Evolutionary conservation across 2,797 vertebrate genomes (phyloP).

Genomic region (Siniperca obscura): DNA sequence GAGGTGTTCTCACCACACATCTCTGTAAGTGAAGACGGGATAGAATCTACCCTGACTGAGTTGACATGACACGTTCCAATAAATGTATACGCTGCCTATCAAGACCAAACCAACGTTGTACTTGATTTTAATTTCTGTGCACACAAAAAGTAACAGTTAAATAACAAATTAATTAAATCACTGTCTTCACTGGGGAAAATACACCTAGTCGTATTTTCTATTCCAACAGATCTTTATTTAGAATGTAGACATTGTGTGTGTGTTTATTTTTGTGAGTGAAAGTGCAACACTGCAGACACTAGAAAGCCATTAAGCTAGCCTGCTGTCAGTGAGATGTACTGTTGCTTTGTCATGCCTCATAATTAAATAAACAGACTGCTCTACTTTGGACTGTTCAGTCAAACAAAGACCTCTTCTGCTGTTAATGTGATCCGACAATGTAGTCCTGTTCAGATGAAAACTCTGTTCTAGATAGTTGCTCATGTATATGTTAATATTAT

Average conservation of each 20-base stretch:
- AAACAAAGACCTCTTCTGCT: conserved; percentile 48
- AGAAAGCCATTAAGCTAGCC: conserved; percentile 60
- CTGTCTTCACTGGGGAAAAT: conserved; percentile 44
- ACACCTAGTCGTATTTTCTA: conserved; percentile 55
- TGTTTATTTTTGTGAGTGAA: conserved; percentile 60
- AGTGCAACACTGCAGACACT: conserved; percentile 57
- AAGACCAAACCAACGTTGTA: neutral
- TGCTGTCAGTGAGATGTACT: conserved; percentile 63
- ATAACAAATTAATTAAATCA: conserved; percentile 41
- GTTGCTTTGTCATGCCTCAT: conserved; percentile 65
- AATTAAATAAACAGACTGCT: conserved; percentile 66
- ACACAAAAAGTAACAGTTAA: conserved; percentile 36
- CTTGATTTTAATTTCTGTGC: conserved; percentile 30
- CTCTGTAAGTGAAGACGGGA: conserved; percentile 6
- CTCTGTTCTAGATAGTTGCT: conserved; percentile 40
- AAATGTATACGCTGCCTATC: conserved; percentile 11
- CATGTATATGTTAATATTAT: conserved; percentile 43
- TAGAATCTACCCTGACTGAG: conserved; percentile 4
- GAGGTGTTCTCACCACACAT: conserved; percentile 32
- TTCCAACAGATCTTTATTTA: conserved; percentile 73
- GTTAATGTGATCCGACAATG: conserved; percentile 59
- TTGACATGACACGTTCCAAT: conserved; percentile 20
- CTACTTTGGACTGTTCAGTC: conserved; percentile 60
- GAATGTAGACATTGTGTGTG: conserved; percentile 52
- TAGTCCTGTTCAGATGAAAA: conserved; percentile 25